Conservation (phyloP, 2,888 invertebrate species). For the Dorcus parallelipipedus region DNA sequence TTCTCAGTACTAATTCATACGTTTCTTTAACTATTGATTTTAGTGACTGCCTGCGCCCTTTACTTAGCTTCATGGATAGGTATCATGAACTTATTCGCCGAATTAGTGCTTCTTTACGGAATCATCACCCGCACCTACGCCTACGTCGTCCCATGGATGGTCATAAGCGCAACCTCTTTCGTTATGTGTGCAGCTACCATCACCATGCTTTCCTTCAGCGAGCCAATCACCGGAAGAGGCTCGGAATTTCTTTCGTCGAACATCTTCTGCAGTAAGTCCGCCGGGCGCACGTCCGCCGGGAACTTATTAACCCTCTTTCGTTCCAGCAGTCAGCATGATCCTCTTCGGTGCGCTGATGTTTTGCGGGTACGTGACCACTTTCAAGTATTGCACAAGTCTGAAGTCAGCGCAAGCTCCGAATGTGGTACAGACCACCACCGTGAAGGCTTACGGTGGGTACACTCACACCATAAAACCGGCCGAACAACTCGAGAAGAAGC, state of each 20-base stretch:
- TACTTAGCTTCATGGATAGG: slow-evolving; percentile 33
- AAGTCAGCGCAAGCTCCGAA: not conserved
- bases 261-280: too few relatives aligned
- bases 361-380: slow-evolving; percentile 7
- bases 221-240: too few relatives aligned
- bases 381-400: slow-evolving; percentile 4
- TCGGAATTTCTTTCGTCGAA: too few relatives aligned
- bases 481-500: not conserved
- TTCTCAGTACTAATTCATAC: too few relatives aligned
- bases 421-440: slow-evolving; percentile 1
- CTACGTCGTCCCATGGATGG: slow-evolving; percentile 34
- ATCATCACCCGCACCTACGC: slow-evolving; percentile 29
- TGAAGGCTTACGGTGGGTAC: slow-evolving; percentile 16
- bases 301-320: not conserved
- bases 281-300: too few relatives aligned
- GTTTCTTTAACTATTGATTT: not conserved
- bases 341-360: not conserved
- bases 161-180: slow-evolving; percentile 24
- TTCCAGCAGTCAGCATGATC: slow-evolving; percentile 4
- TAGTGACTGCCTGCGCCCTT: slow-evolving; percentile 33
- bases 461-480: slow-evolving; percentile 11
- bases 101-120: slow-evolving; percentile 33
- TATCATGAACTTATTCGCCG: slow-evolving; percentile 30
- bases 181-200: slow-evolving; percentile 2
- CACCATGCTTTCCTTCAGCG: not conserved